Evolutionary conservation across 2,888 invertebrate species (phyloP), one percentile per base, ranked within the genome.

Genomic region (Acleris holmiana): DNA sequence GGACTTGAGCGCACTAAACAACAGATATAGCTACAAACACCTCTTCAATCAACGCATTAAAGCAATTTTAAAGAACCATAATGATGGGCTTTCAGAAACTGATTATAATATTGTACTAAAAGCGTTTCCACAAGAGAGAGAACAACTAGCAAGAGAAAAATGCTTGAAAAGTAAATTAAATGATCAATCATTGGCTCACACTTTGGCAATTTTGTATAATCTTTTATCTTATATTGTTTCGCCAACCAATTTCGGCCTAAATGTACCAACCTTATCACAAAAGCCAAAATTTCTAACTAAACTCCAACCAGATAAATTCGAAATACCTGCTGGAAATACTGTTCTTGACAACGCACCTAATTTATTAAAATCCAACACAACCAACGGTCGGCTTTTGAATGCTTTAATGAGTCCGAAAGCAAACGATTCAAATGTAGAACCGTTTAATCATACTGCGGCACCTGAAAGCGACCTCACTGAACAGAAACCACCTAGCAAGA

Each of bases 31-130:
- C 21, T 81, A 69, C 61, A 75, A 68, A 61, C 73, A 74, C 56
- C 58, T 67, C 4, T 56, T 75, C 3, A 82, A 85, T 73, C 72
- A 74, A 10, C 81, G 79, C 70, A 74, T 88, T 41, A 61, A 72
- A 19, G 77, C 79, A 5, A 83, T 91, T 69, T 70, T 91, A 21
- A 84, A 77, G 67, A 88, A 86, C 63, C 89, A 91, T 59, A 89
- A 89, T 58, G 78, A 87, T 61, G 91, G 88, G 5, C 82, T 87
- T 21, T 80, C 82, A 47, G 59, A 76, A 17, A 79, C 80, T 46
- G 82, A 84, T 53, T 89, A 89, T 70, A 72, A 73, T 2, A 76
- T 79, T 53, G 73, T 77, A 10, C 69, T 90, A 4, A 80, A 81
- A 17, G 80, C 73, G 66, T 78, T 86, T 25, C 78, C 85, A 44